phyloP scores from a whole-genome alignment of 2,113 vertebrate genomes.

The Oncorhynchus keta region DNA sequence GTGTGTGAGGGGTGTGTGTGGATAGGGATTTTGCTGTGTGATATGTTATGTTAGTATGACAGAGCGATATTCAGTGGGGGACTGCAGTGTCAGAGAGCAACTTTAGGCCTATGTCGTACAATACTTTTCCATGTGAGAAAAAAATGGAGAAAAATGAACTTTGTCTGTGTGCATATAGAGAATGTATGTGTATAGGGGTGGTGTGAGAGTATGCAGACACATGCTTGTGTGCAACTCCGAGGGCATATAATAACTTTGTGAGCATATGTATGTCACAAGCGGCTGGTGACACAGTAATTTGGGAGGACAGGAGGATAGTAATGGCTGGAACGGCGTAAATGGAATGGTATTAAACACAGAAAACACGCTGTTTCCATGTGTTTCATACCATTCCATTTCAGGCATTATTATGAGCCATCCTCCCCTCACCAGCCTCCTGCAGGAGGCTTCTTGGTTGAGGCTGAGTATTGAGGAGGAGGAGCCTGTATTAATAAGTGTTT shows the following conservation, averaged over 20 bases:
- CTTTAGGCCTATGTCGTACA: too few species aligned
- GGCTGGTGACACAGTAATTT: background rate
- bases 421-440: too few species aligned
- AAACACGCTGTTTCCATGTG: too few species aligned
- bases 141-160: too few species aligned
- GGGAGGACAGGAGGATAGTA: too few species aligned
- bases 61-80: background rate
- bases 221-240: background rate
- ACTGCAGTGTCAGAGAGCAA: too few species aligned
- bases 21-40: conserved; percentile 6
- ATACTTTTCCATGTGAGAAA: background rate
- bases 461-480: background rate
- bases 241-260: background rate
- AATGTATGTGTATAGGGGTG: background rate
- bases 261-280: background rate
- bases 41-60: conserved; percentile 14
- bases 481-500: conserved; percentile 68
- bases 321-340: too few species aligned
- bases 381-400: too few species aligned
- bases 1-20: conserved; percentile 6
- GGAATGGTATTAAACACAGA: too few species aligned
- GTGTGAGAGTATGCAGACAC: background rate
- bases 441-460: too few species aligned
- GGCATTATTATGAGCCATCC: too few species aligned
- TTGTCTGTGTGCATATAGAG: background rate